Evolutionary conservation across 1,140 invertebrate genomes (phyloP), one percentile per base, ranked within the genome.

Genomic region (Euschistus heros): DNA sequence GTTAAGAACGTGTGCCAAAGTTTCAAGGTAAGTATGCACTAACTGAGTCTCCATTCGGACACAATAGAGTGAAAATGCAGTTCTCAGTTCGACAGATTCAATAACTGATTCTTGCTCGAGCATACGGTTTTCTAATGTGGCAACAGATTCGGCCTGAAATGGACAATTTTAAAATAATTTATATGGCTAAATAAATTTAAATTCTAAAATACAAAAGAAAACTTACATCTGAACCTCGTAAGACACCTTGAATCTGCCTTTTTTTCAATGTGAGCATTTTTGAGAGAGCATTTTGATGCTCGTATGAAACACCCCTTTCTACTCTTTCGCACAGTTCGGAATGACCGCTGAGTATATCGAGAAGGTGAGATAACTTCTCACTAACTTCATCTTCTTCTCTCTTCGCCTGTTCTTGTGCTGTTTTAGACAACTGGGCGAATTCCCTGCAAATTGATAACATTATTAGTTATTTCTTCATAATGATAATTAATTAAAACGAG

Each of bases 1-100:
- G 62, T 81, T 79, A 2, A 87, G 71, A 37, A 86, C 80, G 7
- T 81, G 78, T 3, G 82, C 82, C 7, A 88, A 74, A 63, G 85
- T 82, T 70, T 85, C 84, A 64, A 87, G 75, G 72, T 87, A 82
- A 2, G 82, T 79, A 69, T 86, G 84, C 24, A 88, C 83, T 27
- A 87, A 72, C 68, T 86, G 85, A 0, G 85, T 86, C 73, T 88
- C 86, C 81, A 86, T 82, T 70, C 86, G 83, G 13, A 87, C 76
- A 72, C 85, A 87, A 69, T 87, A 83, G 7, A 88, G 74, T 42
- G 85, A 86, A 73, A 84, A 87, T 60, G 83, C 83, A 69, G 84
- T 84, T 61, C 85, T 77, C 63, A 86, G 78, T 71, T 87, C 86
- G 70, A 87, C 82, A 67, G 84, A 85, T 0, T 82, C 80, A 62